Base-by-base conservation (phyloP, 1,140 invertebrate genomes). In the Cotesia glomerata region DNA sequence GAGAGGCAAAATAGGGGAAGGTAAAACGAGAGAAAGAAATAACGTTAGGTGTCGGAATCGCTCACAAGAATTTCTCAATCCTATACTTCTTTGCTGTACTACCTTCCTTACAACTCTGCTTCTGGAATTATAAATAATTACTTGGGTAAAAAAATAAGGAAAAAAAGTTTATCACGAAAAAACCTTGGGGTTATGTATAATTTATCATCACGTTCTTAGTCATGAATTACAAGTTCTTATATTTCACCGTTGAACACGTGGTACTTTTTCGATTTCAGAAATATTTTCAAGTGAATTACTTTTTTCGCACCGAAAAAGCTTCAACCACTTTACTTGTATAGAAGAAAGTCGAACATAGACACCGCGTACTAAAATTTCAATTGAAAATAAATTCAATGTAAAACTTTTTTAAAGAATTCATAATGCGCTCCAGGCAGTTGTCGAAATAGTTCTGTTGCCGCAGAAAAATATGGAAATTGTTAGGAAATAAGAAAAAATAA, bases 91-190 rank as follows among this genome's bases (percentile, higher is more conserved):
- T 56, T 52, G 26, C 26, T 26, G 26, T 26, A 26, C 26, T 26
- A 26, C 26, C 26, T 26, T 26, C 26, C 26, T 1, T 2, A 35
- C 51, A 36, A 65, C 51, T 66, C 52, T 16, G 32, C 63, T 59
- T 66, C 63, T 56, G 63, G 70, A 72, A 72, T 72, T 72, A 72
- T 72, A 72, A 72, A 72, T 72, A 72, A 72, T 72, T 72, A 72
- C 59, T 70, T 70, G 56, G 54, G 58, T n/a, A 52, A 62, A 63
- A 61, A 62, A 62, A 58, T 51, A 54, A 39, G 64, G 26, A 36
- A 69, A 34, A 61, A 62, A 71, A 64, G 11, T 18, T 58, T 36
- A 32, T 26, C 35, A 14, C 18, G 32, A 39, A 45, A 32, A 62
- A 70, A 49, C 36, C 68, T 26, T 62, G 7, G 58, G 45, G 58